Conservation (phyloP, 1,140 invertebrate genomes). For the Cryptotermes secundus region DNA sequence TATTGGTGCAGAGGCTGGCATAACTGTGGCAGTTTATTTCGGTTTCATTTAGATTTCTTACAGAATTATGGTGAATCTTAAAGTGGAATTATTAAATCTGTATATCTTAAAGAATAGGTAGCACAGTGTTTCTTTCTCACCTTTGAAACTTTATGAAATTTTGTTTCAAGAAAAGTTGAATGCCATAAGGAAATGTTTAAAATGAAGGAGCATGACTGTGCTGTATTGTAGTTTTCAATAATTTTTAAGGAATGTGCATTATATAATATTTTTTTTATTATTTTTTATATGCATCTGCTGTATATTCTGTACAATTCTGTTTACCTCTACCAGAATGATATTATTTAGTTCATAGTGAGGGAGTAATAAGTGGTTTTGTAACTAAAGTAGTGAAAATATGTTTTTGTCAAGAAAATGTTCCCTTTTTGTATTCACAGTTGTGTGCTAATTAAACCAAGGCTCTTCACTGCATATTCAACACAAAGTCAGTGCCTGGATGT, state of each 20-base stretch:
- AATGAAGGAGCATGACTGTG: background rate
- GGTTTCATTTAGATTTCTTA: too few species aligned
- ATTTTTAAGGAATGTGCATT: background rate
- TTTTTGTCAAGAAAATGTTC: background rate
- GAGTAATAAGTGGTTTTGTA: background rate
- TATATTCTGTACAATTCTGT: slow-evolving; percentile 14
- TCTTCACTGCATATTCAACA: too few species aligned
- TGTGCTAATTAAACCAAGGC: too few species aligned
- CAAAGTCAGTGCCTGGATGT: background rate
- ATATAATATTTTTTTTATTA: slow-evolving; percentile 15
- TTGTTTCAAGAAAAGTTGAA: background rate
- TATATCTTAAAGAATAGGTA: background rate
- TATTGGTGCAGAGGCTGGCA: background rate
- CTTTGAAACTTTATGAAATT: background rate
- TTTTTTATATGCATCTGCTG: slow-evolving; percentile 1
- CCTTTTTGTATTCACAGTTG: too few species aligned
- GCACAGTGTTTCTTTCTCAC: background rate
- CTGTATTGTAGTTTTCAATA: background rate
- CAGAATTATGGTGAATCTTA: too few species aligned
- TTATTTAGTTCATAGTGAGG: slow-evolving; percentile 3
- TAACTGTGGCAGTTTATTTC: background rate
- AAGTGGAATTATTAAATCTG: too few species aligned
- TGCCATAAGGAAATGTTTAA: background rate
- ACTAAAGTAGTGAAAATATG: background rate
- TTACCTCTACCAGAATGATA: background rate